Conservation (phyloP, 1,140 invertebrate species). For the Megalonaias nervosa region DNA sequence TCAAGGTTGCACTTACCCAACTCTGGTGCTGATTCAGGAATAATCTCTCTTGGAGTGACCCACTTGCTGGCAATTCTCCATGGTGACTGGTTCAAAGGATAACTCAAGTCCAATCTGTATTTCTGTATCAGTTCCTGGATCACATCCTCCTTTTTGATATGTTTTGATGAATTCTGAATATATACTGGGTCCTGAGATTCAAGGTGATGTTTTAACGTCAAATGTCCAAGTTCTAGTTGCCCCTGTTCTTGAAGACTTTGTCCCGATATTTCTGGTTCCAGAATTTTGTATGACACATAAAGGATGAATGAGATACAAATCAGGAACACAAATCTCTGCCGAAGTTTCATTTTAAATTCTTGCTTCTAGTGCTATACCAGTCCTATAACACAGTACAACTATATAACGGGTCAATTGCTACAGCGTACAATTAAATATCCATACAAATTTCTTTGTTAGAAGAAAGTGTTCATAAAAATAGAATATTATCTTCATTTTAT, state of each 20-base stretch:
- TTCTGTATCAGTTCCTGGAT: slow-evolving; percentile 6
- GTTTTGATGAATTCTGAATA: too few relatives aligned
- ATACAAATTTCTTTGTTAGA: too few relatives aligned
- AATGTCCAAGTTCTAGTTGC: too few relatives aligned
- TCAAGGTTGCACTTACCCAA: slow-evolving; percentile 14
- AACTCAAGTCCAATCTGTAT: slow-evolving; percentile 17
- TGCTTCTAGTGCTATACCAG: neutral
- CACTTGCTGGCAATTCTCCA: slow-evolving; percentile 12
- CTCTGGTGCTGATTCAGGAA: slow-evolving; percentile 18
- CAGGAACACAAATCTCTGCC: neutral
- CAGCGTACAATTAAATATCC: too few relatives aligned
- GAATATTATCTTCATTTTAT: too few relatives aligned
- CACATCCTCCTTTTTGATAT: neutral
- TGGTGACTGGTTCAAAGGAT: slow-evolving; percentile 10
- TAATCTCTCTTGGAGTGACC: slow-evolving; percentile 9
- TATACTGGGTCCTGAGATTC: too few relatives aligned
- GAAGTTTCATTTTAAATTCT: slow-evolving; percentile 2
- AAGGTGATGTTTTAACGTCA: too few relatives aligned
- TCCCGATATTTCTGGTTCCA: slow-evolving; percentile 1
- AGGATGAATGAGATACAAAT: neutral
- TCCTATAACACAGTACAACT: too few relatives aligned
- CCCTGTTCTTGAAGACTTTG: neutral
- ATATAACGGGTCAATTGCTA: too few relatives aligned
- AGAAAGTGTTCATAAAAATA: too few relatives aligned
- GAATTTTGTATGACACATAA: slow-evolving; percentile 13